Evolutionary conservation across 1,140 invertebrate species (phyloP), one percentile per base, ranked within the genome.

Genomic region (Drosophila nasuta): DNA sequence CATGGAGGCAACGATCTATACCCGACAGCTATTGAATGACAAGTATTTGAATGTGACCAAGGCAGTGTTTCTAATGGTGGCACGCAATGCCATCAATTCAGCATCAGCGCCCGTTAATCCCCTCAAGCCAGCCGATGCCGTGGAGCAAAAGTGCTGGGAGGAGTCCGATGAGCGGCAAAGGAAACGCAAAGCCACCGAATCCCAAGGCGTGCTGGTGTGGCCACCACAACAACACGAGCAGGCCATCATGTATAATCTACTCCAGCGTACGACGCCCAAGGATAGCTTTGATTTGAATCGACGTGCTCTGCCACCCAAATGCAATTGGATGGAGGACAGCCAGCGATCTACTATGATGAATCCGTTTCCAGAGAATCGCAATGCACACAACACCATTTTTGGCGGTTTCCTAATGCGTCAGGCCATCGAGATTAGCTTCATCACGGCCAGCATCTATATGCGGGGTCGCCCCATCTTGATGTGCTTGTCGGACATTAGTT

Each of bases 391-490:
- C 85, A 97, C 96, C 81, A 95, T 97, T 30, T 97, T 97, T 92
- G 97, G 96, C 70, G 96, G 96, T 6, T 97, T 95, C 92, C 92
- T 97, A n/a, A 97, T 97, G 96, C 93, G 96, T 45, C 94, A 95
- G 74, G 96, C 96, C 1, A 94, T 95, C 45, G 97, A 97, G 93
- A 91, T 97, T 6, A 96, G 95, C 28, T 96, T 95, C 94, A 94
- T 95, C 1, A 94, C 94, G 83, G 95, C 94, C 6, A 94, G 93
- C 81, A 82, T 90, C 82, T 94, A 91, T 87, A 95, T 95, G 43
- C 94, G 95, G 68, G 92, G 93, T 11, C 92, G 95, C 1, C 95
- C 95, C 0, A 92, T 92, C 54, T 82, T 95, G 1, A 91, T 93
- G 43, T 94, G 95, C 71, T 95, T 97, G 52, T 96, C 96, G 91